Conservation (phyloP, 1,140 invertebrate species). For the Archivesica marissinica region DNA sequence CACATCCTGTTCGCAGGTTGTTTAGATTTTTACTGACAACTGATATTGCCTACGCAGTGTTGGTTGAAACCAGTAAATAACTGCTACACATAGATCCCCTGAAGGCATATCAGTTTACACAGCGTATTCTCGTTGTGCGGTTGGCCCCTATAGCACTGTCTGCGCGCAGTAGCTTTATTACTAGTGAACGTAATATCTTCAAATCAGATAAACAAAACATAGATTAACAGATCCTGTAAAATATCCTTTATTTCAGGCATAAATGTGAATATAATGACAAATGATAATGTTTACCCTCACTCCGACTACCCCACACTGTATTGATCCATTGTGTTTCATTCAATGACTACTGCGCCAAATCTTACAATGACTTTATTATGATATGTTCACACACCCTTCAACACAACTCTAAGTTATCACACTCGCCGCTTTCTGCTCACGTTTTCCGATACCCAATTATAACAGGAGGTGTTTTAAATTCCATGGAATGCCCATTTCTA, state of each 20-base stretch:
- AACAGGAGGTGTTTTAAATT: conserved; percentile 23
- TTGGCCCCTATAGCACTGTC: background rate
- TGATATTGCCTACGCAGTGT: background rate
- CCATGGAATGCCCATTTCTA: conserved; percentile 15
- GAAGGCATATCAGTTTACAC: conserved; percentile 9
- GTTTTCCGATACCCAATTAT: conserved; percentile 19
- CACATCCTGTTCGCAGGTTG: background rate
- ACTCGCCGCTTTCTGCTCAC: background rate
- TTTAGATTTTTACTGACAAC: background rate
- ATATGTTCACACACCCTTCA: too few relatives aligned
- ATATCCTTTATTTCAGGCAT: too few relatives aligned
- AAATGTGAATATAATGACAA: too few relatives aligned
- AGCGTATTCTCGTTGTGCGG: conserved; percentile 11
- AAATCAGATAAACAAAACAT: too few relatives aligned
- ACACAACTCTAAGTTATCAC: conserved; percentile 7
- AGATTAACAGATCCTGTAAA: too few relatives aligned
- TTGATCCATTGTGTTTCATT: too few relatives aligned
- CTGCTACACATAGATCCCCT: background rate
- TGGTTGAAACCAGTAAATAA: background rate
- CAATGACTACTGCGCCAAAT: too few relatives aligned
- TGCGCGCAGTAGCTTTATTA: background rate
- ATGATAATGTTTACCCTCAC: too few relatives aligned
- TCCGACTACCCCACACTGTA: too few relatives aligned
- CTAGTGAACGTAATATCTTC: too few relatives aligned
- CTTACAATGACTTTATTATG: too few relatives aligned